Percentiles rank a stretch among this genome's conserved stretches.
phyloP scores from a whole-genome alignment of 2,888 invertebrate species.

The Platycheirus rosarum region DNA sequence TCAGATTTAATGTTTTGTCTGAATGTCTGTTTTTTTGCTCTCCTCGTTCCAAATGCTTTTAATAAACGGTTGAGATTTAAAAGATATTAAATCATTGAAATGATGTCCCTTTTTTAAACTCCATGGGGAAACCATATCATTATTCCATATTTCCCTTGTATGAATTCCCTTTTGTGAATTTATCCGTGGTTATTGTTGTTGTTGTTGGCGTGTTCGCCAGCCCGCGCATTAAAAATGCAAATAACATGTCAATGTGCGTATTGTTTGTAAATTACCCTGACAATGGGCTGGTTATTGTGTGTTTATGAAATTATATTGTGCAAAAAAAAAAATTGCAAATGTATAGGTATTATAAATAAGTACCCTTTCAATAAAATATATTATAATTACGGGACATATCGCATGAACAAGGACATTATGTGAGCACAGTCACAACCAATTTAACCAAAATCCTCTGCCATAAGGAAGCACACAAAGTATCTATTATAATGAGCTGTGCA shows the following conservation, averaged over 20 bases:
- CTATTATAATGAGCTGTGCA: neutral
- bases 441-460: conserved; percentile 6
- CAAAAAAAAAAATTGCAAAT: conserved; percentile 23
- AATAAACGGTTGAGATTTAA: conserved; percentile 62
- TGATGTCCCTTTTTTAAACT: conserved; percentile 47
- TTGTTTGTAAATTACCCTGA: conserved; percentile 73
- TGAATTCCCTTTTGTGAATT: neutral
- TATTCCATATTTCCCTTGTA: neutral
- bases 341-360: conserved; percentile 3
- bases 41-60: conserved; percentile 4
- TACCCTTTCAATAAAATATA: neutral
- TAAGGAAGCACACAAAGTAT: neutral
- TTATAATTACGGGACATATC: conserved; percentile 33
- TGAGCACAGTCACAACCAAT: neutral
- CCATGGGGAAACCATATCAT: neutral
- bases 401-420: conserved; percentile 19
- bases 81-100: conserved; percentile 70
- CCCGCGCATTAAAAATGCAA: conserved; percentile 66
- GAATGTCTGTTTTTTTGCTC: neutral
- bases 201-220: neutral
- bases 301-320: conserved; percentile 64
- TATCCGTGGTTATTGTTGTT: neutral
- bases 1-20: conserved; percentile 44
- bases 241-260: conserved; percentile 71
- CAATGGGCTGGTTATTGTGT: conserved; percentile 67